Percentiles rank a stretch among this genome's conserved stretches.
Conservation (phyloP, 2,888 invertebrate species). For the Odontothrips loti region DNA sequence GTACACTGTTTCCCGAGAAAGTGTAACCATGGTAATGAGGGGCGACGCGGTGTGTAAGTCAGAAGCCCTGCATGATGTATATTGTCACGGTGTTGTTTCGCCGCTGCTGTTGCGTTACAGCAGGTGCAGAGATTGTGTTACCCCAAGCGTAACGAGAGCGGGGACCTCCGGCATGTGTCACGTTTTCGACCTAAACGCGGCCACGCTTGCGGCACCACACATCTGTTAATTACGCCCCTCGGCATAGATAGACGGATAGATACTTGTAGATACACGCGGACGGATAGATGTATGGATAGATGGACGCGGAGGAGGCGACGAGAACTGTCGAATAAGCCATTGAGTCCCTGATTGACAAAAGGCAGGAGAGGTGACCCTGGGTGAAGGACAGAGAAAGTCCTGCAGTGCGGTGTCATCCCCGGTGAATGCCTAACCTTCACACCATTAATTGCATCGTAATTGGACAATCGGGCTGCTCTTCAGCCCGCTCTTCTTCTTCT, state of each 20-base stretch:
- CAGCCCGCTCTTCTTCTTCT: not conserved
- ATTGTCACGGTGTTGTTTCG: not conserved
- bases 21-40: too few relatives aligned
- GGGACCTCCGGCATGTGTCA: not conserved
- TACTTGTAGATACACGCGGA: too few relatives aligned
- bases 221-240: not conserved
- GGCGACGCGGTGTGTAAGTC: not conserved
- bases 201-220: not conserved
- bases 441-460: conserved; percentile 18
- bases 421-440: not conserved
- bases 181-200: conserved; percentile 9
- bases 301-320: too few relatives aligned
- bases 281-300: too few relatives aligned
- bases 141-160: not conserved
- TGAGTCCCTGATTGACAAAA: conserved; percentile 9
- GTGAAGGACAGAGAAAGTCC: conserved; percentile 20
- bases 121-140: not conserved
- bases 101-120: not conserved
- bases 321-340: not conserved
- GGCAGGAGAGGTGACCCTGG: not conserved
- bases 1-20: too few relatives aligned
- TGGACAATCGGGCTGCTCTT: not conserved
- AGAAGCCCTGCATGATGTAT: not conserved
- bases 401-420: not conserved
- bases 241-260: not conserved